These are phyloP conservation scores for Ploceus nigricollis DNA, from an alignment of 2,113 vertebrate species.

Conservation along the genomic window DNA sequence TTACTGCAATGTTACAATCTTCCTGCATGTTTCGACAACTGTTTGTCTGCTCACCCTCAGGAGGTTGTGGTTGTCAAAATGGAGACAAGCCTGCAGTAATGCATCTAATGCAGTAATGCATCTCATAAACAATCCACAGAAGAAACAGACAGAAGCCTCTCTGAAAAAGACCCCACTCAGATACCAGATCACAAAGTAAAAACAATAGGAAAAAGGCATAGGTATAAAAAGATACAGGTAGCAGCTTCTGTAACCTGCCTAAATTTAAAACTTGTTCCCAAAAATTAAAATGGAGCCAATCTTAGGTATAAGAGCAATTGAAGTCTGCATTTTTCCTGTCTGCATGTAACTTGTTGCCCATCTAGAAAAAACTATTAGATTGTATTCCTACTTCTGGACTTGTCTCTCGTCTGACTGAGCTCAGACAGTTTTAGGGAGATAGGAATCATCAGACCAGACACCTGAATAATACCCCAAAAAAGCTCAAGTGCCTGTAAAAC, in stretches of 20 bases:
- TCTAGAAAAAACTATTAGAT: not conserved
- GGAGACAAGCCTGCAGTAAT: not conserved
- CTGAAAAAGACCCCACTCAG: not conserved
- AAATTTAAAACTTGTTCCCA: not conserved
- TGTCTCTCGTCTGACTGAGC: not conserved
- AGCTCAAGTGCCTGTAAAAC: not conserved
- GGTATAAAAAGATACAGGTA: not conserved
- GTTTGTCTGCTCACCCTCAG: not conserved
- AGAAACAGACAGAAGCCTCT: not conserved
- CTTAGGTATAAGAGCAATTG: not conserved
- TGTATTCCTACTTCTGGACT: not conserved
- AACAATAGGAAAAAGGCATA: not conserved
- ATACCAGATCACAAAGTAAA: not conserved
- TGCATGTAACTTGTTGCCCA: not conserved
- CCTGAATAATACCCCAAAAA: not conserved
- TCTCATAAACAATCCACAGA: not conserved
- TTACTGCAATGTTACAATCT: not conserved
- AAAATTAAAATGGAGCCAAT: not conserved
- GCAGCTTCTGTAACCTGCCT: not conserved
- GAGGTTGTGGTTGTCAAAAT: not conserved
- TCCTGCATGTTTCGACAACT: not conserved
- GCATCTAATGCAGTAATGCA: not conserved
- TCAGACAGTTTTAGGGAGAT: not conserved
- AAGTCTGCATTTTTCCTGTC: not conserved
- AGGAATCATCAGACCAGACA: not conserved